Percentiles rank a stretch among this genome's conserved stretches.
Conservation (phyloP, 2,888 invertebrate genomes). For the Rhorus exstirpatorius region DNA sequence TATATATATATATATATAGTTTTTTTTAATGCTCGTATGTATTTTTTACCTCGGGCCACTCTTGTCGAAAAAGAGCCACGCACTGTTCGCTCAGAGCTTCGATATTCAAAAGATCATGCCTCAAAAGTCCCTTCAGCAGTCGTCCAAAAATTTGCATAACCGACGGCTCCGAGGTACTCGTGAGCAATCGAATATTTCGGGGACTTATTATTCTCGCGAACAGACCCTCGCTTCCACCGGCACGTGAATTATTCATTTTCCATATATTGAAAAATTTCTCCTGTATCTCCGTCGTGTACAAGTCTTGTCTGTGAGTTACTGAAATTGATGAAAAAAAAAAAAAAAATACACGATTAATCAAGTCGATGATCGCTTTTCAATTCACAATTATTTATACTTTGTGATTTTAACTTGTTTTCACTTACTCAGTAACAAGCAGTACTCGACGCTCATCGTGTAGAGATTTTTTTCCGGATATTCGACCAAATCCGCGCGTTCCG, state of each 20-base stretch:
- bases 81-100: slow-evolving; percentile 90
- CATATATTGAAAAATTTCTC: slow-evolving; percentile 80
- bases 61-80: slow-evolving; percentile 89
- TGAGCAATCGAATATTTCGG: slow-evolving; percentile 81
- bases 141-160: slow-evolving; percentile 78
- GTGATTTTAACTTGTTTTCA: background rate
- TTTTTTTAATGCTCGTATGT: background rate
- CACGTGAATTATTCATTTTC: slow-evolving; percentile 75
- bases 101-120: slow-evolving; percentile 87
- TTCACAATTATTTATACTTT: background rate
- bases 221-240: slow-evolving; percentile 74
- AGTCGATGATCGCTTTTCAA: background rate
- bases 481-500: slow-evolving; percentile 78
- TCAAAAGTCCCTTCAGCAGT: slow-evolving; percentile 86
- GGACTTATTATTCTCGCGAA: slow-evolving; percentile 80
- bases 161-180: slow-evolving; percentile 72
- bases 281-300: slow-evolving; percentile 77
- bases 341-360: background rate
- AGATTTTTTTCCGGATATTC: slow-evolving; percentile 76
- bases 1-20: too few relatives aligned
- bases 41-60: slow-evolving; percentile 88
- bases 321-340: slow-evolving; percentile 51
- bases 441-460: slow-evolving; percentile 80
- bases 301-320: slow-evolving; percentile 79
- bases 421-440: slow-evolving; percentile 82